Base-by-base conservation (phyloP, 2,888 invertebrate species). In the Pyrocoelia pectoralis region DNA sequence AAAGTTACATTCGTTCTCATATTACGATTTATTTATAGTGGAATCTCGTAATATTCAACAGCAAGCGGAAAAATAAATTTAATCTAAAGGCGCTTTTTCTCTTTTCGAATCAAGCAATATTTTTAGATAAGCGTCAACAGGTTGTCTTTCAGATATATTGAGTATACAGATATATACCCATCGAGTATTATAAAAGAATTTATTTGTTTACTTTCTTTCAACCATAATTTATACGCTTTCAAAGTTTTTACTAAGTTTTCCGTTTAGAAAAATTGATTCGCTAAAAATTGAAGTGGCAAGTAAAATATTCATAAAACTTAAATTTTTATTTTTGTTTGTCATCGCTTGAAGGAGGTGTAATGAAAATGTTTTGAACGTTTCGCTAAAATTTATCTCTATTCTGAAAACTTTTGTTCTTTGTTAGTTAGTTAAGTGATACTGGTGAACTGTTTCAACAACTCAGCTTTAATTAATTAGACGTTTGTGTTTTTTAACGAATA, bases 71-170 rank as follows among this genome's bases (percentile, higher is more conserved):
- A 41, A 53, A 56, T 48, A 48, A 48, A 56, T 56, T 48, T 56
- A 48, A 56, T 48, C 28, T 41, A 19, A 57, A 49, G 17, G 51
- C 40, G 40, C 40, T 15, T n/a, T 51, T 24, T 43, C 56, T 38
- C 41, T 41, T 33, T 56, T 33, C 17, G 29, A 41, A 58, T 58
- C 58, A 43, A 43, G 52, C 43, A 56, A 61, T 61, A 56, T 61
- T 56, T 70, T 64, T 63, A 68, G 66, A 68, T 68, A 65, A 62
- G 56, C 60, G 67, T 65, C 68, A 70, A 70, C 70, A 70, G 67
- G 68, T 70, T 68, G 70, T 65, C 67, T 67, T 66, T 67, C 64
- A 64, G 51, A 64, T 62, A 61, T 66, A 69, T 66, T 68, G 62
- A 59, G 57, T 29, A 59, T 55, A 59, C 57, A 59, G 60, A 69